Conservation (phyloP, 37 sponge, comb jelly and placozoan species). For the Beroe forskalii region DNA sequence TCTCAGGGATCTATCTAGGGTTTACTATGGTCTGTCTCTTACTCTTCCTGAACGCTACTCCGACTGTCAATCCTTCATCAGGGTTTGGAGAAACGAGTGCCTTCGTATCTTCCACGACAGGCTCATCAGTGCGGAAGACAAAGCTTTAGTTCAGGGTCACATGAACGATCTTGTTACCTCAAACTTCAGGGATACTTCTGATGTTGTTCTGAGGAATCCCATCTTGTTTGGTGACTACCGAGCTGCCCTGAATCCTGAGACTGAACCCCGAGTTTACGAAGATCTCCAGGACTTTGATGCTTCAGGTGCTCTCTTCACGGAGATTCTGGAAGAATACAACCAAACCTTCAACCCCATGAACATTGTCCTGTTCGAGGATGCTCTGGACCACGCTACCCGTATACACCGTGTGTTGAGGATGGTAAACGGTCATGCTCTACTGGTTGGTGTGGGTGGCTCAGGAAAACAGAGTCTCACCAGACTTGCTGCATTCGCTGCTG, state of each 20-base stretch:
- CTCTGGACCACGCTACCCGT: constrained; percentile 92
- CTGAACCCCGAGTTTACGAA: constrained; percentile 85
- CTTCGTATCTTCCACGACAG: constrained; percentile 92
- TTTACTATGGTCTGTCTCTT: constrained; percentile 91
- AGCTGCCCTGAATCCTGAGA: constrained; percentile 85
- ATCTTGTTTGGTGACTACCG: constrained; percentile 92
- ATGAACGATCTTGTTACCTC: constrained; percentile 76
- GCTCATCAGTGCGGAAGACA: constrained; percentile 87
- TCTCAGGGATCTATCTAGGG: constrained; percentile 93
- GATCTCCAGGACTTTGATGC: constrained; percentile 92
- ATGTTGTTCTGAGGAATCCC: constrained; percentile 80
- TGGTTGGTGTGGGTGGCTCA: constrained; percentile 98
- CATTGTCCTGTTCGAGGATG: constrained; percentile 97
- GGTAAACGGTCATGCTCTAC: constrained; percentile 92
- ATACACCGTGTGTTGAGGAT: constrained; percentile 93
- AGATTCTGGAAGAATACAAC: constrained; percentile 96
- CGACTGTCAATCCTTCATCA: constrained; percentile 67
- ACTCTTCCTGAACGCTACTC: constrained; percentile 83
- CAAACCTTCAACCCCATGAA: constrained; percentile 86
- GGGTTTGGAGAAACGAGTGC: constrained; percentile 98
- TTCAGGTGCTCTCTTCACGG: constrained; percentile 82
- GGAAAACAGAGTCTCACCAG: constrained; percentile 94
- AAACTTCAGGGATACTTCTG: constrained; percentile 72
- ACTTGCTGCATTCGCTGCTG: constrained; percentile 96
- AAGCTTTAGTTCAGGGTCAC: constrained; percentile 74